A percentile compares a stretch with the other conserved stretches of the same genome.
Evolutionary conservation across 2,797 vertebrate species (phyloP).

Genomic region (Enteromius afrohamiltoni): DNA sequence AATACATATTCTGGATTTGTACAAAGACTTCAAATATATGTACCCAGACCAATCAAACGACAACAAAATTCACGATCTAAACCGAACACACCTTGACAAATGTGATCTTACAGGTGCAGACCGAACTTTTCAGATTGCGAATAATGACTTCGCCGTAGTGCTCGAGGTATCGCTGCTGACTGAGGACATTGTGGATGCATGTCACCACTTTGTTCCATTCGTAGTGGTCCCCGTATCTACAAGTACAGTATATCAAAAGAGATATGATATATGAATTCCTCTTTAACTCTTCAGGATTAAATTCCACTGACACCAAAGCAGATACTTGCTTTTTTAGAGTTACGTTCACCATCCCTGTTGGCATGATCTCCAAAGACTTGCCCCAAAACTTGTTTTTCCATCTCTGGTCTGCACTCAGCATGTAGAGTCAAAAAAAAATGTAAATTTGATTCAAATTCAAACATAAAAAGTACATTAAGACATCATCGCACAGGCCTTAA

Average conservation of each 20-base stretch:
- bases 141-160: slow-evolving; percentile 93
- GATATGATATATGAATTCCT: neutral
- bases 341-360: slow-evolving; percentile 89
- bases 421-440: slow-evolving; percentile 24
- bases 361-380: slow-evolving; percentile 93
- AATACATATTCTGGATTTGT: neutral
- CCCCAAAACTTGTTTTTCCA: slow-evolving; percentile 99
- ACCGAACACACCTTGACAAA: slow-evolving; percentile 86
- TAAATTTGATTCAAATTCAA: neutral
- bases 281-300: neutral
- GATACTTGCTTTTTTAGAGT: slow-evolving; percentile 83
- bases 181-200: slow-evolving; percentile 94
- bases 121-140: slow-evolving; percentile 83
- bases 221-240: slow-evolving; percentile 91
- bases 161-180: slow-evolving; percentile 93
- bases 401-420: slow-evolving; percentile 83
- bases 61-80: neutral
- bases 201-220: slow-evolving; percentile 98
- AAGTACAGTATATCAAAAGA: neutral
- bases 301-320: neutral
- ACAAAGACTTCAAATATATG: neutral
- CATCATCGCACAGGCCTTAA: neutral
- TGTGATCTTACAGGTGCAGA: slow-evolving; percentile 91
- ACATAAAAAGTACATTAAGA: neutral
- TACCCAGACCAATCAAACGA: neutral